Conservation (phyloP, 92 coral and sea anemone genomes). For the Heliopora coerulea region DNA sequence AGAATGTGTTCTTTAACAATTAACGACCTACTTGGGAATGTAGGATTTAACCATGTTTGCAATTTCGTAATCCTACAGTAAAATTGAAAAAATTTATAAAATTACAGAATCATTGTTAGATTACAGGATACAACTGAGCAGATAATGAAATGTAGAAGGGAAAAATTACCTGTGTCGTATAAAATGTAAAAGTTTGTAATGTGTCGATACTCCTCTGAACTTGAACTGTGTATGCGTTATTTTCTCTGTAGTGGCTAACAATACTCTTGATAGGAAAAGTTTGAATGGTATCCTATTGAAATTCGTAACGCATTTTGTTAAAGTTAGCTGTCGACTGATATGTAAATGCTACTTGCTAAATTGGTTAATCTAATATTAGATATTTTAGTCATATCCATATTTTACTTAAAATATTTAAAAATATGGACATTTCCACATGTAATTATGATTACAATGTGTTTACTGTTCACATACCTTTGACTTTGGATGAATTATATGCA, state of each 20-base stretch:
- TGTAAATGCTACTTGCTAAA: too few species aligned
- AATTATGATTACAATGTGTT: too few species aligned
- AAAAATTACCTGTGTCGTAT: conserved; percentile 34
- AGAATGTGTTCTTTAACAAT: too few species aligned
- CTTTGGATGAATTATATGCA: conserved; percentile 27
- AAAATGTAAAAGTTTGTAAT: conserved; percentile 9
- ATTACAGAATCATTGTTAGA: neutral
- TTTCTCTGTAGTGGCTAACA: conserved; percentile 24
- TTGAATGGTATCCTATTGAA: conserved; percentile 17
- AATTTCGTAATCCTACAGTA: conserved; percentile 25
- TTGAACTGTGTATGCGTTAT: conserved; percentile 13
- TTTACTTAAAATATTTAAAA: too few species aligned
- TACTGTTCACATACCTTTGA: conserved; percentile 13
- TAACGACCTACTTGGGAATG: conserved; percentile 22
- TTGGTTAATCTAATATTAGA: too few species aligned
- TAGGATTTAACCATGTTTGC: conserved; percentile 29
- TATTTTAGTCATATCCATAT: too few species aligned
- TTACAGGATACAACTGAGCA: too few species aligned
- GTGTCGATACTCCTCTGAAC: conserved; percentile 18
- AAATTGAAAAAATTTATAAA: neutral
- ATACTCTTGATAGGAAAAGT: conserved; percentile 26
- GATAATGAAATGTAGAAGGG: too few species aligned
- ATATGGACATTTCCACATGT: too few species aligned
- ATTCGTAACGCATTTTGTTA: too few species aligned
- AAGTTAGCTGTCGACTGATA: too few species aligned